A percentile compares a stretch with the other conserved stretches of the same genome.
Conservation (phyloP, 2,888 invertebrate species). For the Ichneumoninae sp. region DNA sequence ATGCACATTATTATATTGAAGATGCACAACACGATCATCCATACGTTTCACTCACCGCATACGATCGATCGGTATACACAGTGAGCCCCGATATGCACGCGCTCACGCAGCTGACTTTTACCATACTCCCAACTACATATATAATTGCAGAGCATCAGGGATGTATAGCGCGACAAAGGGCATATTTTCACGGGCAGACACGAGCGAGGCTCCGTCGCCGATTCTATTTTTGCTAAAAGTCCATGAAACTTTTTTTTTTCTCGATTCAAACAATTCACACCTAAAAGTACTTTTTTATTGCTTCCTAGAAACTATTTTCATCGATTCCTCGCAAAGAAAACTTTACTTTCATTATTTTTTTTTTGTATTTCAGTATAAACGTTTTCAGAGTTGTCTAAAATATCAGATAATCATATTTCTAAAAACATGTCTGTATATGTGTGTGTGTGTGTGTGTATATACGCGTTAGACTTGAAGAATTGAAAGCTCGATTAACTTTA, state of each 20-base stretch:
- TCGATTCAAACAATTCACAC: background rate
- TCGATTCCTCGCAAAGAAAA: too few relatives aligned
- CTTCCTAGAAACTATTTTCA: too few relatives aligned
- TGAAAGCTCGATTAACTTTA: background rate
- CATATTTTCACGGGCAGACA: background rate
- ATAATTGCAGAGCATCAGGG: slow-evolving; percentile 1
- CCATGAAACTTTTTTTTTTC: background rate
- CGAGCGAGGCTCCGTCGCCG: background rate
- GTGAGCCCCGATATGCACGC: slow-evolving; percentile 31
- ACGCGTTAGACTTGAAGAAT: background rate
- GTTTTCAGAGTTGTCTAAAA: background rate
- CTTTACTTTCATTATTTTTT: background rate
- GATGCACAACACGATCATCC: slow-evolving; percentile 51
- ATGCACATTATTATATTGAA: slow-evolving; percentile 42
- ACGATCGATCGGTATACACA: slow-evolving; percentile 36
- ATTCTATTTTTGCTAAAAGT: background rate
- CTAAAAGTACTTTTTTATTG: background rate
- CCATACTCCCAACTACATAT: background rate
- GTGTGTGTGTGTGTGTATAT: background rate
- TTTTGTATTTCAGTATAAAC: background rate
- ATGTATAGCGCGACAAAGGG: background rate
- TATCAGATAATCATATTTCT: background rate
- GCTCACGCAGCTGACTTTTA: slow-evolving; percentile 11
- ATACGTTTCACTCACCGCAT: slow-evolving; percentile 55
- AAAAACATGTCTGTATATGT: background rate